Evolutionary conservation across 1,140 invertebrate genomes (phyloP).

Genomic region (Bactericera cockerelli): DNA sequence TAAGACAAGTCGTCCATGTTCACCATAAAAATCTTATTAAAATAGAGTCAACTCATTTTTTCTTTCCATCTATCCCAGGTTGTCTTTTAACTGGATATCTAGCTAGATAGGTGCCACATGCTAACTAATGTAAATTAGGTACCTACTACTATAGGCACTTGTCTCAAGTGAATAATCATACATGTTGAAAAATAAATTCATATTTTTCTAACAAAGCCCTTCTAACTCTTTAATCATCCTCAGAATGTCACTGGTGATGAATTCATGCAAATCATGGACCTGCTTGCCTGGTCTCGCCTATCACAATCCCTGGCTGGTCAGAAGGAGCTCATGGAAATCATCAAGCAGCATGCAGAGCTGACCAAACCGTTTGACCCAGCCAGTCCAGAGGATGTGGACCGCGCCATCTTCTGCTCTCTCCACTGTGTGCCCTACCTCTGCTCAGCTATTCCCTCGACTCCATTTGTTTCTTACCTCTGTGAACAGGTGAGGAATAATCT

Average conservation of each 20-base stretch:
- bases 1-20: too few relatives aligned
- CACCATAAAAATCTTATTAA: too few relatives aligned
- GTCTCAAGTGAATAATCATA: too few relatives aligned
- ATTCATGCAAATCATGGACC: constrained; percentile 75
- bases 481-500: constrained; percentile 43
- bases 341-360: constrained; percentile 65
- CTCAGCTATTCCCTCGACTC: constrained; percentile 72
- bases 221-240: too few relatives aligned
- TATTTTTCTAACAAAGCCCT: too few relatives aligned
- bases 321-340: constrained; percentile 69
- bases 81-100: too few relatives aligned
- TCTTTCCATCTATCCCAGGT: too few relatives aligned
- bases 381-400: constrained; percentile 50
- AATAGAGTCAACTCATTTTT: too few relatives aligned
- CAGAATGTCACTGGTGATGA: constrained; percentile 82
- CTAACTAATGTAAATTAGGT: too few relatives aligned
- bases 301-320: constrained; percentile 66
- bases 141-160: too few relatives aligned
- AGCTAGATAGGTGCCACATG: too few relatives aligned
- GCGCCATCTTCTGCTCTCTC: constrained; percentile 27
- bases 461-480: constrained; percentile 75
- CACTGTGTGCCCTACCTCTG: constrained; percentile 33
- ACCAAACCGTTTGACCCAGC: constrained; percentile 56
- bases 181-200: too few relatives aligned
- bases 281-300: constrained; percentile 62